A percentile compares a stretch with the other conserved stretches of the same genome.
Evolutionary conservation across 2,797 vertebrate genomes (phyloP).

Genomic region (Alcedo atthis): DNA sequence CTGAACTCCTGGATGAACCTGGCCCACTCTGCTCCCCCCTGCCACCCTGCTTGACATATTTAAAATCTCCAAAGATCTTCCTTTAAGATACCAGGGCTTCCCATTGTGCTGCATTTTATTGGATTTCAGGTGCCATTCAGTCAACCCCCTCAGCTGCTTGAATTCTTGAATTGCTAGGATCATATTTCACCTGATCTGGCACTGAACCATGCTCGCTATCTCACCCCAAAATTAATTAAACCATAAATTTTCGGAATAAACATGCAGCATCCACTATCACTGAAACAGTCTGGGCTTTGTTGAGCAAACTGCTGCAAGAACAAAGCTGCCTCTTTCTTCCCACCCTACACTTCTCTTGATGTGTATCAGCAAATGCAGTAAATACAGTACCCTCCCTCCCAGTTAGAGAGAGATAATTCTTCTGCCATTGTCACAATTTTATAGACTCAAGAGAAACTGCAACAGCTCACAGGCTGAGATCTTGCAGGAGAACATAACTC

Average conservation of each 20-base stretch:
- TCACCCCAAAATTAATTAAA: conserved; percentile 70
- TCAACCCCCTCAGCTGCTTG: conserved; percentile 46
- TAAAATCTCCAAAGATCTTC: conserved; percentile 47
- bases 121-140: conserved; percentile 66
- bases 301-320: conserved; percentile 38
- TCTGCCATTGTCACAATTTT: neutral
- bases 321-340: conserved; percentile 26
- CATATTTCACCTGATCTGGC: conserved; percentile 62
- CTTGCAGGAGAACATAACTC: neutral
- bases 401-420: conserved; percentile 26
- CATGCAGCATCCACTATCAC: conserved; percentile 33
- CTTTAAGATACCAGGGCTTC: conserved; percentile 55
- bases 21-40: neutral
- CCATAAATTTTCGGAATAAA: conserved; percentile 62
- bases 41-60: conserved; percentile 3
- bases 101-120: conserved; percentile 54
- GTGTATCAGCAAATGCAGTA: conserved; percentile 38
- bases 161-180: conserved; percentile 55
- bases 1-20: neutral
- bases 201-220: conserved; percentile 52
- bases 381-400: conserved; percentile 42
- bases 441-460: neutral
- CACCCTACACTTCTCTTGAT: conserved; percentile 39
- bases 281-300: conserved; percentile 64
- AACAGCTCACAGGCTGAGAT: neutral